Evolutionary conservation across 2,797 vertebrate genomes (phyloP), one percentile per base, ranked within the genome.

Genomic region (Novumbra hubbsi): DNA sequence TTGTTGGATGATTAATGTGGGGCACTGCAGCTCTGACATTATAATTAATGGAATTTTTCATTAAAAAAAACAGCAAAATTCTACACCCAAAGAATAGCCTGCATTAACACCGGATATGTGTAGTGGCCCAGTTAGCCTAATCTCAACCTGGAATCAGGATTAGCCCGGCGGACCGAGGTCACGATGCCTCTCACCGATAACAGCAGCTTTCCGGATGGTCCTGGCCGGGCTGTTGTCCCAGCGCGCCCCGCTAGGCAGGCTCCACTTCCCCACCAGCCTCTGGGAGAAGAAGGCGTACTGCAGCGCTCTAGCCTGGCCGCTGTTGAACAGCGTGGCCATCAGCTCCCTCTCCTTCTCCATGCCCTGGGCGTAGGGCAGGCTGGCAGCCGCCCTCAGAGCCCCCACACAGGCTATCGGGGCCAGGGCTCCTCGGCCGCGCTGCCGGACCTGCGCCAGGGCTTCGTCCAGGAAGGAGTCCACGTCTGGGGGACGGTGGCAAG

Each of bases 221-320:
- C 67, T 87, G 2, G 94, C 85, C 0, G 86, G 84, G 11, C 90
- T 89, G 1, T 86, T 94, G 86, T 94, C 92, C 95, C 96, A 98
- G 11, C 91, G 90, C 0, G 92, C 94, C 73, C 96, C 94, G 0
- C 74, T 78, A 67, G 94, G 89, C 3, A 82, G 86, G 69, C 88
- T 94, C 97, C 97, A 98, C 84, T 84, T 95, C 73, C 16, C 78
- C 38, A 84, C 90, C 0, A 73, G 84, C 82, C 93, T 95, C 89
- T 98, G 94, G 0, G 95, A 92, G 0, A 98, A 95, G 91, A 98
- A 98, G 4, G 82, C 91, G 71, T 98, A 96, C 83, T 95, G 96
- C 85, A 95, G 84, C 28, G 97, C 96, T 0, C 1, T 92, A 1
- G 96, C 93, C 90, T 99, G 97, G 7, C 90, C 93, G 0, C 96